Evolutionary conservation across 2,113 vertebrate genomes (phyloP).

Genomic region (Gadus macrocephalus): DNA sequence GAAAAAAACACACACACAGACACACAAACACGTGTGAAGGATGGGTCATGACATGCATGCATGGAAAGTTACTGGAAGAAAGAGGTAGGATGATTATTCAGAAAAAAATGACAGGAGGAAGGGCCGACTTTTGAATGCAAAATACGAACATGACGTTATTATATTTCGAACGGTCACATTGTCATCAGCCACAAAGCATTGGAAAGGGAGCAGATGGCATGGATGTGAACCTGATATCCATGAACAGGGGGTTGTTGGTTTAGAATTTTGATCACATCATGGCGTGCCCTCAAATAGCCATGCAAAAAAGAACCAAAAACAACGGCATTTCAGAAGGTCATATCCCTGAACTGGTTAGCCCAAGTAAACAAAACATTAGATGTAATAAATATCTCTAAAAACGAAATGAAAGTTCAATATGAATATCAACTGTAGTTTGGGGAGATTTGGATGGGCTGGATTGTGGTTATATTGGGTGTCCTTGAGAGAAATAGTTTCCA

Average conservation of each 20-base stretch:
- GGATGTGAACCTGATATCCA: slow-evolving; percentile 3
- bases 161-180: slow-evolving; percentile 1
- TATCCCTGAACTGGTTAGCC: no score
- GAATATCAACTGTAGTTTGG: slow-evolving; percentile 55
- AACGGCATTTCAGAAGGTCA: no score
- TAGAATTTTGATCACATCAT: no score
- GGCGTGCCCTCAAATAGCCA: no score
- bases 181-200: slow-evolving; percentile 18
- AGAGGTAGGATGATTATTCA: no score
- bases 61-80: neutral
- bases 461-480: neutral
- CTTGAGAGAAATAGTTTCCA: neutral
- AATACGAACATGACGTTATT: slow-evolving; percentile 4
- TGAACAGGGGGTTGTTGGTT: no score
- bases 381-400: slow-evolving; percentile 45
- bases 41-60: slow-evolving; percentile 38
- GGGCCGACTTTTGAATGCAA: no score
- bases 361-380: slow-evolving; percentile 26
- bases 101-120: no score
- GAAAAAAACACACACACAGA: slow-evolving; percentile 37
- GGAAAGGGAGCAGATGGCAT: slow-evolving; percentile 4
- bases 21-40: slow-evolving; percentile 6
- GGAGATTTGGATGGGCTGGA: slow-evolving; percentile 69
- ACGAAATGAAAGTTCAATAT: slow-evolving; percentile 31
- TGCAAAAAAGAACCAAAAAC: no score